Conservation (phyloP, 2,888 invertebrate species). For the Uloborus plumipes region DNA sequence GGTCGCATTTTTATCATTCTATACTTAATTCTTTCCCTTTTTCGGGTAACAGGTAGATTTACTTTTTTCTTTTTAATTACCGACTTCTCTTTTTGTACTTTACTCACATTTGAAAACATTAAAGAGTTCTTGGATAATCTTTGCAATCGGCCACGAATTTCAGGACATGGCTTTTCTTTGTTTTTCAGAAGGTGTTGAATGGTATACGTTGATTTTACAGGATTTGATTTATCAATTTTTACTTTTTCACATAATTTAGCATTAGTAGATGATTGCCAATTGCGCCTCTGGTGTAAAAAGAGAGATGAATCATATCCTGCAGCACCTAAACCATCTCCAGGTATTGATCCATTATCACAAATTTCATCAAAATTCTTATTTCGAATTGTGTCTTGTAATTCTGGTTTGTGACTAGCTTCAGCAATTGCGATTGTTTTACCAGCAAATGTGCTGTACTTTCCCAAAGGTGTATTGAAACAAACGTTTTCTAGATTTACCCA, state of each 20-base stretch:
- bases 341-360: conserved; percentile 75
- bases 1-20: conserved; percentile 22
- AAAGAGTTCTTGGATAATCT: conserved; percentile 16
- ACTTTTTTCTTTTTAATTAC: conserved; percentile 10
- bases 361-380: conserved; percentile 74
- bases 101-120: background rate
- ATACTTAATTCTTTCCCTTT: conserved; percentile 1
- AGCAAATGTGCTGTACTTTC: conserved; percentile 69
- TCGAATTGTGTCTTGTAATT: conserved; percentile 73
- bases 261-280: conserved; percentile 65
- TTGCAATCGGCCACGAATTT: conserved; percentile 24
- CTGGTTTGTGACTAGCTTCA: conserved; percentile 71
- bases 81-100: conserved; percentile 6
- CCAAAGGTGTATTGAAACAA: conserved; percentile 79
- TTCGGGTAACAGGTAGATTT: background rate
- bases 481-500: conserved; percentile 78
- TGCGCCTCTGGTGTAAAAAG: conserved; percentile 74
- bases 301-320: conserved; percentile 81
- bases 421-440: conserved; percentile 54
- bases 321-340: conserved; percentile 82
- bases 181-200: conserved; percentile 41
- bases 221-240: background rate
- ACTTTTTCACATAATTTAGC: background rate
- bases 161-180: conserved; percentile 5
- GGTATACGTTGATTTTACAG: background rate